A percentile compares a stretch with the other conserved stretches of the same genome.
These are phyloP conservation scores for Drosophila colorata DNA, from an alignment of 2,888 invertebrate genomes.

Conservation along the genomic window DNA sequence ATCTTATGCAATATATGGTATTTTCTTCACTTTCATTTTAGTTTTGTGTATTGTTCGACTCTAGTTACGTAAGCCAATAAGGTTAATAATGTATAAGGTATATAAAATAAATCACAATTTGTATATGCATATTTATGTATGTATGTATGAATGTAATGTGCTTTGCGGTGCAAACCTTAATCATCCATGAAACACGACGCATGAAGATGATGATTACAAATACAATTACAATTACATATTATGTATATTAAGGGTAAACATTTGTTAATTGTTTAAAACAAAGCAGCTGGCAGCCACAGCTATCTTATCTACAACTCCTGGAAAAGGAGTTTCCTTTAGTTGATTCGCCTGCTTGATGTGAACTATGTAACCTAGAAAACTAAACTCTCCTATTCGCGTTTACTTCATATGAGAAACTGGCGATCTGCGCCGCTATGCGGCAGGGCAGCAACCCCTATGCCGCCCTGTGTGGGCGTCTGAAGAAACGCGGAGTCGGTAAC, in stretches of 20 bases:
- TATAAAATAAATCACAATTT: conserved; percentile 81
- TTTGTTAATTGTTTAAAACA: conserved; percentile 77
- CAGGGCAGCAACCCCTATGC: conserved; percentile 84
- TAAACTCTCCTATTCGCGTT: conserved; percentile 37
- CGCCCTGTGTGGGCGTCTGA: conserved; percentile 83
- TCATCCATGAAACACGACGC: conserved; percentile 38
- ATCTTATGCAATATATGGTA: conserved; percentile 40
- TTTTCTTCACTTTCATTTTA: conserved; percentile 32
- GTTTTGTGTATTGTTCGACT: conserved; percentile 43
- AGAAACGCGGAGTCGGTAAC: conserved; percentile 79
- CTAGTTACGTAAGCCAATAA: conserved; percentile 63
- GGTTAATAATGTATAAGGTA: conserved; percentile 68
- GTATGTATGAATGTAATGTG: conserved; percentile 37
- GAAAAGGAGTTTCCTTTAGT: conserved; percentile 13
- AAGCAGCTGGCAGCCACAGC: conserved; percentile 70
- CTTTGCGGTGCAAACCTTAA: conserved; percentile 37
- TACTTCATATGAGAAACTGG: conserved; percentile 70
- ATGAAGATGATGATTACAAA: conserved; percentile 47
- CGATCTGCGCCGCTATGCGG: conserved; percentile 68
- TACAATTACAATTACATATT: conserved; percentile 48
- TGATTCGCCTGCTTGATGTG: conserved; percentile 32
- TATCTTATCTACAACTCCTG: conserved; percentile 27
- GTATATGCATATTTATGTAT: conserved; percentile 63
- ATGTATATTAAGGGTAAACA: conserved; percentile 67
- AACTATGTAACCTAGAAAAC: conserved; percentile 37